A percentile compares a stretch with the other conserved stretches of the same genome.
Conservation (phyloP, 23 tunicate species). For the Pegea sp. region DNA sequence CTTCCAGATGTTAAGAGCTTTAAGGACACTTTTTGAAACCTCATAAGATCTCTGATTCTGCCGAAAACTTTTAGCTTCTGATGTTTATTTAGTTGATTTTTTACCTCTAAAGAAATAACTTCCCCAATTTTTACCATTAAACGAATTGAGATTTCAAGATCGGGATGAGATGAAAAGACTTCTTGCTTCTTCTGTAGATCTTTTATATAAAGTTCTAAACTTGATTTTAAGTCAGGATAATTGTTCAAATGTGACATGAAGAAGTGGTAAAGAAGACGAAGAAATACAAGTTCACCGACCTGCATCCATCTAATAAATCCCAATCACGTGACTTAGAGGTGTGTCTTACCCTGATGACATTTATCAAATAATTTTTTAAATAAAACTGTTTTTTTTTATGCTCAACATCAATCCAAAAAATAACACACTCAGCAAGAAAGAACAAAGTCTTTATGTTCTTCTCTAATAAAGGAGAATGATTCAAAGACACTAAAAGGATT, state of each 20-base stretch:
- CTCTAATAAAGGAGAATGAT: slow-evolving; percentile 60
- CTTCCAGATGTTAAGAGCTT: too few species aligned
- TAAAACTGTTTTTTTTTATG: slow-evolving; percentile 14
- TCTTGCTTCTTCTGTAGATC: slow-evolving; percentile 38
- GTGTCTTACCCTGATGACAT: too few species aligned
- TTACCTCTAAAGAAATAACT: too few species aligned
- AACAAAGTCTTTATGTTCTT: slow-evolving; percentile 72
- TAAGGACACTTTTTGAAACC: too few species aligned
- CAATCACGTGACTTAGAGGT: too few species aligned
- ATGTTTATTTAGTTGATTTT: too few species aligned
- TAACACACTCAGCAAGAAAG: slow-evolving; percentile 71
- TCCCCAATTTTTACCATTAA: not conserved
- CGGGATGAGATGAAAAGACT: slow-evolving; percentile 42
- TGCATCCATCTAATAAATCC: too few species aligned
- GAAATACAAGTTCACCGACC: slow-evolving; percentile 75
- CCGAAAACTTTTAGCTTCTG: slow-evolving; percentile 26
- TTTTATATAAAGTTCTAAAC: slow-evolving; percentile 38
- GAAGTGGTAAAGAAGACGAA: slow-evolving; percentile 43
- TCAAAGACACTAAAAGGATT: slow-evolving; percentile 29
- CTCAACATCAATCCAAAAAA: slow-evolving; percentile 69
- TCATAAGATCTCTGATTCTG: slow-evolving; percentile 25
- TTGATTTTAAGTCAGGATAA: slow-evolving; percentile 35
- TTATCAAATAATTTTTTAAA: not conserved
- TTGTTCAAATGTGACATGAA: slow-evolving; percentile 30
- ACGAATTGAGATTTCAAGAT: slow-evolving; percentile 2